These are phyloP conservation scores for Drosophila demipolita DNA, from an alignment of 2,888 invertebrate genomes.

Conservation along the genomic window DNA sequence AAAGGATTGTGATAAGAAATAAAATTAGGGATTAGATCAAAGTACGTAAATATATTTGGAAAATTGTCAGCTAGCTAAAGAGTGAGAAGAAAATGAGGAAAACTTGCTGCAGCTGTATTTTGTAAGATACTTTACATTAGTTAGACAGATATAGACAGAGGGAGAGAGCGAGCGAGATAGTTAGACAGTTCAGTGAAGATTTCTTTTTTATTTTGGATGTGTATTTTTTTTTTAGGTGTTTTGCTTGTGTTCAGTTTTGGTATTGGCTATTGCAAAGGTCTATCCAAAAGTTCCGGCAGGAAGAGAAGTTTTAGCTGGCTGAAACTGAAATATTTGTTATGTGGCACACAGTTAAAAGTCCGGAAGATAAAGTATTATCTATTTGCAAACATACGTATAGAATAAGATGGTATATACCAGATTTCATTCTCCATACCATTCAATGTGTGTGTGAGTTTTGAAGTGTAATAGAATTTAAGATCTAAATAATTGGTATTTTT, in stretches of 20 bases:
- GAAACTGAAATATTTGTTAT: constrained; percentile 58
- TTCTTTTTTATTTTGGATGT: constrained; percentile 29
- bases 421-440: constrained; percentile 62
- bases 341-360: constrained; percentile 52
- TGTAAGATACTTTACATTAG: constrained; percentile 49
- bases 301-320: constrained; percentile 59
- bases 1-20: constrained; percentile 22
- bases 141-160: constrained; percentile 34
- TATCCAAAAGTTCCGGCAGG: constrained; percentile 61
- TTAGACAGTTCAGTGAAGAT: constrained; percentile 29
- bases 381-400: constrained; percentile 71
- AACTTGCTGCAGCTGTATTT: constrained; percentile 42
- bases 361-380: constrained; percentile 58
- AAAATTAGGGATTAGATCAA: constrained; percentile 31
- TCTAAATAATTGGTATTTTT: constrained; percentile 80
- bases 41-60: constrained; percentile 22
- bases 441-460: constrained; percentile 22
- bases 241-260: constrained; percentile 31
- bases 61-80: constrained; percentile 41
- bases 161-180: constrained; percentile 18
- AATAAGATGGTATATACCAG: constrained; percentile 36
- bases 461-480: constrained; percentile 22
- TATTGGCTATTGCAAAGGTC: constrained; percentile 58
- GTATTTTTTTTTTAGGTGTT: constrained; percentile 32
- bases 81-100: constrained; percentile 26